These are phyloP conservation scores for Solen grandis DNA, from an alignment of 1,140 invertebrate genomes.

Conservation along the genomic window DNA sequence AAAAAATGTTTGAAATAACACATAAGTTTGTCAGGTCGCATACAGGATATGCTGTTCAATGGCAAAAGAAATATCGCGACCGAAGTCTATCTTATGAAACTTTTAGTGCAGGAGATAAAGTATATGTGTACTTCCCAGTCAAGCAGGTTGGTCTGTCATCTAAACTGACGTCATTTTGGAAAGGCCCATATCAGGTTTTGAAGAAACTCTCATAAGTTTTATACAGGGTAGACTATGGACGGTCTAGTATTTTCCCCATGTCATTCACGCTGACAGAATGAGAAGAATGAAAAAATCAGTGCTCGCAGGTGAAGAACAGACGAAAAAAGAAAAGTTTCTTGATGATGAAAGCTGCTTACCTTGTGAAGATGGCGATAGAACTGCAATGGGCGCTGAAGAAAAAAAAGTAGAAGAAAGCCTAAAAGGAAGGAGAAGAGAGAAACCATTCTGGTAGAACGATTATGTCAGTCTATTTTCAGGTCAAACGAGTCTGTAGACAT, in stretches of 20 bases:
- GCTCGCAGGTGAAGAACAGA: too few species aligned
- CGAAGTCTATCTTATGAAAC: not conserved
- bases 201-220: not conserved
- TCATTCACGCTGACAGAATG: slow-evolving; percentile 13
- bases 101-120: too few species aligned
- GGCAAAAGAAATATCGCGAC: slow-evolving; percentile 35
- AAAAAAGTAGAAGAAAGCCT: too few species aligned
- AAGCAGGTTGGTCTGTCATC: slow-evolving; percentile 3
- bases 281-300: not conserved
- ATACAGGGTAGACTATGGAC: slow-evolving; percentile 30
- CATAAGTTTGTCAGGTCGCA: slow-evolving; percentile 28
- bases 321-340: too few species aligned
- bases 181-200: slow-evolving; percentile 10
- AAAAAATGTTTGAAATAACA: slow-evolving; percentile 16
- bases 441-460: too few species aligned
- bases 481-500: too few species aligned
- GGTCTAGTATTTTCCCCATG: not conserved
- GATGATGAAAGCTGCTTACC: too few species aligned
- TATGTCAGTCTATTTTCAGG: too few species aligned
- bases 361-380: too few species aligned
- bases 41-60: not conserved
- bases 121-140: too few species aligned
- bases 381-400: too few species aligned
- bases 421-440: too few species aligned
- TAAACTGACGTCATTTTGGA: slow-evolving; percentile 41